Conservation (phyloP, 2,888 invertebrate genomes). For the Machimus atricapillus region DNA sequence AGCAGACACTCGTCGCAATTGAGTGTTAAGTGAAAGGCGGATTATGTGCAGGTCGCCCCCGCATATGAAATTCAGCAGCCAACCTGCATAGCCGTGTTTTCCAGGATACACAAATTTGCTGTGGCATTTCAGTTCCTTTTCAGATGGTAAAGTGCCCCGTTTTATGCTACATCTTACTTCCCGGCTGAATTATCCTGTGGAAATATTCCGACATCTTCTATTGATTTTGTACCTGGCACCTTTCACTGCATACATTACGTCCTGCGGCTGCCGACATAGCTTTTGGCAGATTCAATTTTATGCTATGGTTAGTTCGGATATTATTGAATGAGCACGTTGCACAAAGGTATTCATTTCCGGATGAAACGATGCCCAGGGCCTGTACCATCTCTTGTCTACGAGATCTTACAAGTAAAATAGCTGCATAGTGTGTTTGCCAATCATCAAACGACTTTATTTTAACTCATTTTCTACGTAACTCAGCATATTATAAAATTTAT, state of each 20-base stretch:
- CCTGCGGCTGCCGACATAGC: conserved; percentile 3
- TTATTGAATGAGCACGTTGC: background rate
- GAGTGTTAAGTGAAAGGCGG: background rate
- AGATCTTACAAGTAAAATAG: background rate
- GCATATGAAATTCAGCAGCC: background rate
- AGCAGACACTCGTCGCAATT: background rate
- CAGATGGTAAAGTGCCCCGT: background rate
- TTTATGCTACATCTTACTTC: conserved; percentile 13
- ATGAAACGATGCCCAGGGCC: background rate
- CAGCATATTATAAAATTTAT: background rate
- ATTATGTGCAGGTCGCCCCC: background rate
- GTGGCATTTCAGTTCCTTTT: background rate
- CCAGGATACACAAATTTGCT: background rate
- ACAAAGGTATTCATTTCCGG: background rate
- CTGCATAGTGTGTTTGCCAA: background rate
- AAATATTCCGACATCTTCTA: conserved; percentile 8
- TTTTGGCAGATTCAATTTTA: conserved; percentile 19
- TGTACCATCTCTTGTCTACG: background rate
- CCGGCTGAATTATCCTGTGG: background rate
- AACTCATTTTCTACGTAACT: background rate
- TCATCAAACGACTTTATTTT: background rate
- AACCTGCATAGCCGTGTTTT: background rate
- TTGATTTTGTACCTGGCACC: conserved; percentile 14
- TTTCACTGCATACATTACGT: background rate
- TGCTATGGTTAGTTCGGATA: conserved; percentile 7